Evolutionary conservation across 2,797 vertebrate genomes (phyloP).

Genomic region (Chromis chromis): DNA sequence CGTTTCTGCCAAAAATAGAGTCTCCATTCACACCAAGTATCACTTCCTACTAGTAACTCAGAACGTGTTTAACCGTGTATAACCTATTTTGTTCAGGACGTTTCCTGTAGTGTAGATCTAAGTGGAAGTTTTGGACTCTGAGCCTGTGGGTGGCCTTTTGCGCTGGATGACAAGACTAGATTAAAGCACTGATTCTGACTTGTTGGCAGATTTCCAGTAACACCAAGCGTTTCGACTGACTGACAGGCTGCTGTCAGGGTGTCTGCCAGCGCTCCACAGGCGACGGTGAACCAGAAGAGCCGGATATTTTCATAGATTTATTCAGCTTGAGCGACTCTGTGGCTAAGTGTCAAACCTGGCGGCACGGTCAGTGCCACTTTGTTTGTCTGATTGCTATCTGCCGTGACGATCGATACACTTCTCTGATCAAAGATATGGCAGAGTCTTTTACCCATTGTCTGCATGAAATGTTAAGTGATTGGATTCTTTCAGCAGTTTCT

Average conservation of each 20-base stretch:
- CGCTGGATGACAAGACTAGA: conserved; percentile 45
- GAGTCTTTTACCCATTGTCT: conserved; percentile 27
- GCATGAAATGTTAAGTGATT: conserved; percentile 53
- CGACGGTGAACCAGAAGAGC: conserved; percentile 60
- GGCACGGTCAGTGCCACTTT: conserved; percentile 35
- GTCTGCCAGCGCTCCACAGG: conserved; percentile 1
- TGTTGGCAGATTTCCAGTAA: conserved; percentile 51
- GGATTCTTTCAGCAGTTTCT: conserved; percentile 49
- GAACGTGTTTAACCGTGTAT: background rate
- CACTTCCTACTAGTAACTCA: background rate
- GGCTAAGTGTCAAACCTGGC: conserved; percentile 42
- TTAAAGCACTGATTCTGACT: conserved; percentile 44
- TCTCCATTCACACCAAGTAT: background rate
- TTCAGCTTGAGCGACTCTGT: conserved; percentile 39
- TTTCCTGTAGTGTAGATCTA: background rate
- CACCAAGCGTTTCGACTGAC: conserved; percentile 30
- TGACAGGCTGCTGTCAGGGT: conserved; percentile 44
- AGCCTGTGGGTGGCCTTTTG: conserved; percentile 46
- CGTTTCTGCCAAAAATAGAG: background rate
- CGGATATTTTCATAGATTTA: conserved; percentile 68
- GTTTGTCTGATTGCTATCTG: conserved; percentile 52
- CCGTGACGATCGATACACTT: conserved; percentile 42
- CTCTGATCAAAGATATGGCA: conserved; percentile 54
- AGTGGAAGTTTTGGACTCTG: conserved; percentile 2
- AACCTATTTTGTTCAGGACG: background rate